Evolutionary conservation across 2,888 invertebrate genomes (phyloP).

Genomic region (Mythimna lalbum): DNA sequence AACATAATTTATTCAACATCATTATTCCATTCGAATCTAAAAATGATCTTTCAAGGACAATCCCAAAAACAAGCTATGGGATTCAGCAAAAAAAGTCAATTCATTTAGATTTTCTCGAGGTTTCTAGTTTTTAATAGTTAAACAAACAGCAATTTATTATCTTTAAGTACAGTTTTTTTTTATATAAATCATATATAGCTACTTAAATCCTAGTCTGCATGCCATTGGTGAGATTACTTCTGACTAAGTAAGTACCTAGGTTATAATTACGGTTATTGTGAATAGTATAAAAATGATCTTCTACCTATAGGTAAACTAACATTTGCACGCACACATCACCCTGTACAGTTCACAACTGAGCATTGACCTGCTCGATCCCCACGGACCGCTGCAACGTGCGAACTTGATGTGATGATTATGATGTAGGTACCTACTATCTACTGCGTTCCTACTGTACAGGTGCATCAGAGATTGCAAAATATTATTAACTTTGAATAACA

Average conservation of each 20-base stretch:
- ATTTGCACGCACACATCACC: conserved; percentile 5
- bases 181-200: too few species aligned
- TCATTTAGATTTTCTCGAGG: too few species aligned
- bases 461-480: conserved; percentile 11
- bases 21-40: conserved; percentile 78
- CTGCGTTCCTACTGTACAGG: background rate
- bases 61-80: conserved; percentile 60
- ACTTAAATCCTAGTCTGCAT: too few species aligned
- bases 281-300: background rate
- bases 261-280: background rate
- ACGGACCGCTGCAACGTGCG: background rate
- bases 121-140: conserved; percentile 32
- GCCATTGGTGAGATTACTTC: too few species aligned
- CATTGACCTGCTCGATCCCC: conserved; percentile 21
- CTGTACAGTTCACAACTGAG: conserved; percentile 18
- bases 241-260: too few species aligned
- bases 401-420: too few species aligned
- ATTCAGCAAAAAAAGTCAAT: conserved; percentile 66
- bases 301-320: background rate
- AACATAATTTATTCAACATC: conserved; percentile 85
- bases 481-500: background rate
- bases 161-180: too few species aligned
- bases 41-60: conserved; percentile 73
- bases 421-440: too few species aligned
- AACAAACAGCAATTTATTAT: too few species aligned